Evolutionary conservation across 2,113 vertebrate species (phyloP).

Genomic region (Antennarius striatus): DNA sequence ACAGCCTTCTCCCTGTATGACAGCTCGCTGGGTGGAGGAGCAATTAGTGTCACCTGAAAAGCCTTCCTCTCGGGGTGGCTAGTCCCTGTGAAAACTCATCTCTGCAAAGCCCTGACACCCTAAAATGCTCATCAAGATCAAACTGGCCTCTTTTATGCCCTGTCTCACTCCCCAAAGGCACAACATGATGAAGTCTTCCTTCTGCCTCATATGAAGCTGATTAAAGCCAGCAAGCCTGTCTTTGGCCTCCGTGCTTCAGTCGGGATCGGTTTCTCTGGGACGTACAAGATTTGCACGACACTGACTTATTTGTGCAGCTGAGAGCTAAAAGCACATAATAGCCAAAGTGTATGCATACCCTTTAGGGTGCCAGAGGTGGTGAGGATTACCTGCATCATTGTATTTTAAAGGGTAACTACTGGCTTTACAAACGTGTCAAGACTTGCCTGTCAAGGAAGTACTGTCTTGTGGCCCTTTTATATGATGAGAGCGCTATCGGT

Average conservation of each 20-base stretch:
- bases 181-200: conserved; percentile 66
- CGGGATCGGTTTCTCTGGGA: conserved; percentile 36
- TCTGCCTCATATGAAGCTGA: conserved; percentile 72
- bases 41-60: conserved; percentile 83
- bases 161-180: conserved; percentile 61
- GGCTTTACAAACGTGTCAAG: background rate
- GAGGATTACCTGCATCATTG: background rate
- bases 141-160: conserved; percentile 75
- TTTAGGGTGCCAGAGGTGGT: background rate
- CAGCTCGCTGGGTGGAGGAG: conserved; percentile 70
- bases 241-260: conserved; percentile 59
- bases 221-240: conserved; percentile 66
- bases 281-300: conserved; percentile 4
- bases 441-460: conserved; percentile 1
- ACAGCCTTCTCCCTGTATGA: conserved; percentile 70
- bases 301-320: conserved; percentile 15
- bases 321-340: conserved; percentile 3
- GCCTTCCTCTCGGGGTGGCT: conserved; percentile 65
- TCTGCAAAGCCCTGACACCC: conserved; percentile 65
- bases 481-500: conserved; percentile 14
- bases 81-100: conserved; percentile 72
- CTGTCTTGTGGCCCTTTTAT: conserved; percentile 14
- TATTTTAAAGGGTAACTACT: conserved; percentile 11
- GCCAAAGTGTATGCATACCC: conserved; percentile 5
- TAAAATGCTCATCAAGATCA: conserved; percentile 79